Base-by-base conservation (phyloP, 1,140 invertebrate species). In the Meloidogyne exigua region DNA sequence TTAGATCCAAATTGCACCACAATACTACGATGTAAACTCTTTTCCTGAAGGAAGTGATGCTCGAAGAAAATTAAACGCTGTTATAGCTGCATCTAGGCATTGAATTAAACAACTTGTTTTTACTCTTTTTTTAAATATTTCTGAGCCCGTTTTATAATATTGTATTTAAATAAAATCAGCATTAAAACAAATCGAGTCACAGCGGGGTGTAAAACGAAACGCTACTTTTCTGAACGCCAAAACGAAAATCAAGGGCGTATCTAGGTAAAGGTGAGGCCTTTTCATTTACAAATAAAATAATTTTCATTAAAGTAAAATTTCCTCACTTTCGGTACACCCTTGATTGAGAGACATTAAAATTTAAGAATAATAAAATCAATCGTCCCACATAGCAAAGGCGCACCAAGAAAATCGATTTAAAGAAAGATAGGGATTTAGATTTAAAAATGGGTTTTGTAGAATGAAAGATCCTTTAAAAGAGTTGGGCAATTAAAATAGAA, bases 1-100 rank as follows among this genome's bases (percentile, higher is more conserved):
- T 72, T 89, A 98, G n/a, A 88, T 98, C 2, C 92, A 92, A 85
- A 92, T 98, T 79, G 95, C 96, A 0, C 95, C 96, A 0, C 94
- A 96, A 87, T 99, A 99, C 89, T 99, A 99, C 87, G 96, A 99
- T 88, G 91, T 99, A 87, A 91, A 92, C 83, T 98, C 97, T 89
- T 99, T 99, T 90, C 96, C 97, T 10, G 92, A 93, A 28, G 82
- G 84, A 23, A 97, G 96, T 88, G 96, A 99, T 89, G 96, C 95
- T 0, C 94, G 95, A 85, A 88, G 95, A 76, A 94, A 96, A 86
- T 89, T 99, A 28, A 44, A 66, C 25, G 74, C 75, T 12, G 68
- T 81, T 28, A 73, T 73, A 2, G 72, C 72, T 12, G 21, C 72
- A 73, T 57, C 49, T n/a, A 57, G 49, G 13, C 49, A 57, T 18